These are phyloP conservation scores for Gallinago solitaria DNA, from an alignment of 2,797 vertebrate species.

Conservation along the genomic window DNA sequence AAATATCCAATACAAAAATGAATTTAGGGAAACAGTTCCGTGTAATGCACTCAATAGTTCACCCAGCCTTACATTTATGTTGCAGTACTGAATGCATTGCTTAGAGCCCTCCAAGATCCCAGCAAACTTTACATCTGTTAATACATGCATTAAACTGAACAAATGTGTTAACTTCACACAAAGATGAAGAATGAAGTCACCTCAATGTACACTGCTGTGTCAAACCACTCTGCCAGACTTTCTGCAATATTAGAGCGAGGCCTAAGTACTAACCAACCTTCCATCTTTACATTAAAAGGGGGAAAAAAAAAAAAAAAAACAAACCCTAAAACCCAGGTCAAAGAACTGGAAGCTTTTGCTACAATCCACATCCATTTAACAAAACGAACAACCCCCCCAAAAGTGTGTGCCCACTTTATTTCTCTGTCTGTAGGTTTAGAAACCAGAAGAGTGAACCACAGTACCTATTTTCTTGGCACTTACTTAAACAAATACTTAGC, in stretches of 20 bases:
- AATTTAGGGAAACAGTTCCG: background rate
- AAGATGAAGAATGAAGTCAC: background rate
- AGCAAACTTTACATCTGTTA: background rate
- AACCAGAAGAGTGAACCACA: background rate
- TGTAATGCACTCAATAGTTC: background rate
- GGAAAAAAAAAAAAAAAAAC: background rate
- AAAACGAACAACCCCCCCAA: background rate
- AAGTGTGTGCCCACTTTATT: background rate
- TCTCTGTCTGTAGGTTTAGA: background rate
- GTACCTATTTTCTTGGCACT: constrained; percentile 36
- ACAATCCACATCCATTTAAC: background rate
- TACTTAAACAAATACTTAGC: constrained; percentile 99
- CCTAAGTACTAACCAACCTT: background rate
- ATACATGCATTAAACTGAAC: background rate
- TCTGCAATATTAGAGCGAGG: background rate
- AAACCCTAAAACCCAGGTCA: background rate
- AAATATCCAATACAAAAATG: background rate
- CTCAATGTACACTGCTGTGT: background rate
- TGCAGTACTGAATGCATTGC: background rate
- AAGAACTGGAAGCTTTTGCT: background rate
- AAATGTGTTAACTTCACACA: background rate
- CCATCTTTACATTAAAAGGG: background rate
- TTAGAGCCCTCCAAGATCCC: background rate
- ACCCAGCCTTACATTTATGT: background rate
- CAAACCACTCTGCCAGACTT: background rate